Base-by-base conservation (phyloP, 2,888 invertebrate species). In the Formica aserva region DNA sequence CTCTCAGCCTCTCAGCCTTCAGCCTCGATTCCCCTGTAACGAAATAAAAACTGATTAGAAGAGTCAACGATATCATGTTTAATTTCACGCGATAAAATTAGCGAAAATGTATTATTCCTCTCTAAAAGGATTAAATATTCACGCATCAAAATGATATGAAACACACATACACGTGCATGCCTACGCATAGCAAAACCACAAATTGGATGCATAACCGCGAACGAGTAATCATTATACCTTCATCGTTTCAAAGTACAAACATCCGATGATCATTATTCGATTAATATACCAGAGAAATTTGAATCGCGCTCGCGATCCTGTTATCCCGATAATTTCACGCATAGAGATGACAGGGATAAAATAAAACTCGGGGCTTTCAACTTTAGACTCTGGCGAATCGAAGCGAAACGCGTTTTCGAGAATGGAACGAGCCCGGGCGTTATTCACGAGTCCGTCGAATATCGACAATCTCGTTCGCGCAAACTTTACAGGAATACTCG, bases 11-110 rank as follows among this genome's bases (percentile, higher is more conserved):
- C 48, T 6, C 48, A 48, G 8, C 1, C 48, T n/a, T n/a, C n/a
- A 1, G 8, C n/a, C 52, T 89, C 74, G 85, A 77, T 69, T 72
- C n/a, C 90, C n/a, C 90, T 90, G 86, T n/a, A 89, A 89, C 60
- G 63, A 15, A 41, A 75, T 13, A 22, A 78, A 45, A 41, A 13
- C 38, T 55, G 13, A 29, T 66, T 41, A 48, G 22, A 62, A 45
- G 13, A 18, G 22, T 72, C 45, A 32, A 38, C 22, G 9, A 60
- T 45, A 22, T 72, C 45, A 29, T 18, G 11, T 57, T 29, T 4
- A 71, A 45, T 71, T 71, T 72, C 60, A 60, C 22, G 13, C 32
- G 18, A 45, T 48, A 67, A 72, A 72, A 9, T 80, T 35, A 32
- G 11, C 35, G 76, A 15, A 9, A 41, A 32, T 15, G 22, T 22